Percentiles rank a stretch among this genome's conserved stretches.
Evolutionary conservation across 1,140 invertebrate genomes (phyloP).

Genomic region (Meloidogyne floridensis): DNA sequence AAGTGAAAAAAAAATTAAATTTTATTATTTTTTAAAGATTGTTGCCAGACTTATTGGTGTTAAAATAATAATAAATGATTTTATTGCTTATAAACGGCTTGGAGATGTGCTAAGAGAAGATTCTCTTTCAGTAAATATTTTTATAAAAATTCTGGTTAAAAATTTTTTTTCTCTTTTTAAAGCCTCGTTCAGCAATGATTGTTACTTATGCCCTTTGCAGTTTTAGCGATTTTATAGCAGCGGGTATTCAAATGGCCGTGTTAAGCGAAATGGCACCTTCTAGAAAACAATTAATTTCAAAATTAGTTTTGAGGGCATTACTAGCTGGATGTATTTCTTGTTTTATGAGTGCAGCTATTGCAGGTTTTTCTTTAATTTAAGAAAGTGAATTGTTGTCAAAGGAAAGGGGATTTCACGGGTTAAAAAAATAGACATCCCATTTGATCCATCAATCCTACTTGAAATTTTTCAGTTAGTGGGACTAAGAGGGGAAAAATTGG

Average conservation of each 20-base stretch:
- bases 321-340: constrained; percentile 54
- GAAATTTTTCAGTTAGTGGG: no score
- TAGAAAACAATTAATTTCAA: constrained; percentile 46
- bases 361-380: no score
- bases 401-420: no score
- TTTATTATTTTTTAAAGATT: constrained; percentile 15
- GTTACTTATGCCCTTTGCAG: constrained; percentile 90
- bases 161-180: constrained; percentile 66
- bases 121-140: background rate
- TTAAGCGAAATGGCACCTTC: constrained; percentile 50
- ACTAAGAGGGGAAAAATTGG: no score
- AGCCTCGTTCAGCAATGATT: constrained; percentile 71
- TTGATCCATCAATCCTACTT: no score
- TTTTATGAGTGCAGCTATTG: constrained; percentile 56
- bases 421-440: no score
- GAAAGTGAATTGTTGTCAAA: no score
- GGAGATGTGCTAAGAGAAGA: constrained; percentile 67
- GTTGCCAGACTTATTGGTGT: constrained; percentile 81
- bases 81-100: constrained; percentile 78
- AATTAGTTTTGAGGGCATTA: constrained; percentile 49
- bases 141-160: background rate
- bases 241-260: constrained; percentile 81
- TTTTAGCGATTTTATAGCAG: constrained; percentile 85
- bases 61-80: constrained; percentile 88
- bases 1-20: background rate